A percentile compares a stretch with the other conserved stretches of the same genome.
Conservation (phyloP, 2,113 vertebrate species). For the Nothobranchius furzeri region DNA sequence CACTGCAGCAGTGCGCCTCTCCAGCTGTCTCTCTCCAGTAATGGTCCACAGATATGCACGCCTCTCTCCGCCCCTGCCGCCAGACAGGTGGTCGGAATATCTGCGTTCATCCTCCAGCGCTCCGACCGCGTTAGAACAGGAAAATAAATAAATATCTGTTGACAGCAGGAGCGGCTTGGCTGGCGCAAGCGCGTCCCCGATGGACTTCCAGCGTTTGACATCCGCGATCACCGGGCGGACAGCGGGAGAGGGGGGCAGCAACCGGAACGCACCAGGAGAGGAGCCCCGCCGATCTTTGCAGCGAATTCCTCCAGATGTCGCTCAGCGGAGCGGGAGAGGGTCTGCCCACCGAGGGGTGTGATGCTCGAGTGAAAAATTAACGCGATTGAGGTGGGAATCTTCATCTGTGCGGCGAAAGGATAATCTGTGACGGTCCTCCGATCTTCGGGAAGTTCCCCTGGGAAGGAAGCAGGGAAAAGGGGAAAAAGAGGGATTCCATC, state of each 20-base stretch:
- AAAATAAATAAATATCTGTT: conserved; percentile 29
- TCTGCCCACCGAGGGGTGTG: conserved; percentile 53
- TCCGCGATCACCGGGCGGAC: conserved; percentile 69
- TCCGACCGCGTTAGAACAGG: conserved; percentile 33
- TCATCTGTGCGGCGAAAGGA: conserved; percentile 51
- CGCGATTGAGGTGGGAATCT: conserved; percentile 49
- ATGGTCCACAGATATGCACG: conserved; percentile 69
- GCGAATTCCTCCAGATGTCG: conserved; percentile 52
- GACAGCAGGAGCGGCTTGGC: conserved; percentile 56
- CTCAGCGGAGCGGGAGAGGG: conserved; percentile 37
- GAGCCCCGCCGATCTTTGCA: conserved; percentile 65
- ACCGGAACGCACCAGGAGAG: conserved; percentile 49
- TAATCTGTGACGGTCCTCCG: conserved; percentile 56
- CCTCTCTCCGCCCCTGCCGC: conserved; percentile 70
- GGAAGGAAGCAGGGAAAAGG: not conserved
- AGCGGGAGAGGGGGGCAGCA: conserved; percentile 57
- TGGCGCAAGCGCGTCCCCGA: conserved; percentile 65
- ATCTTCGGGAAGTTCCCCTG: conserved; percentile 60
- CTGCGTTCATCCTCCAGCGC: conserved; percentile 60
- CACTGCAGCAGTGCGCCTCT: conserved; percentile 78
- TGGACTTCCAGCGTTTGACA: conserved; percentile 75
- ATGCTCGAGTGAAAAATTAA: conserved; percentile 59
- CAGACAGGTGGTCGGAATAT: conserved; percentile 76
- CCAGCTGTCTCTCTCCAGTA: conserved; percentile 74
- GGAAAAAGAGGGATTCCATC: conserved; percentile 28